These are phyloP conservation scores for Cosmia pyralina DNA, from an alignment of 2,888 invertebrate species.

Conservation along the genomic window DNA sequence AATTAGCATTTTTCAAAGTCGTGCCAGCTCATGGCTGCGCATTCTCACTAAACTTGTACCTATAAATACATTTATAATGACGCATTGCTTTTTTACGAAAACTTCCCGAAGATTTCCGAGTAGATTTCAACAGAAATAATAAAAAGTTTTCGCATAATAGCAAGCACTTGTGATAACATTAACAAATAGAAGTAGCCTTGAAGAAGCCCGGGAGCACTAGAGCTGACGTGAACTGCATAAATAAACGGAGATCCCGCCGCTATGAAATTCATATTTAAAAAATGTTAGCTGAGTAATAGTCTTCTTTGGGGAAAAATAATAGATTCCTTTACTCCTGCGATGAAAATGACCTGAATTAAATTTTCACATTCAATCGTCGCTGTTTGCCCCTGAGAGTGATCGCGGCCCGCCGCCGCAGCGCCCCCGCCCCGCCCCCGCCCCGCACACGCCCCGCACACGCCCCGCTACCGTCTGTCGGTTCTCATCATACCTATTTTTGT, in stretches of 20 bases:
- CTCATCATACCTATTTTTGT: constrained; percentile 78
- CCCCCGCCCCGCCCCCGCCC: constrained; percentile 64
- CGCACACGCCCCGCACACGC: constrained; percentile 36
- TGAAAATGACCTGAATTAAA: constrained; percentile 88
- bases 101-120: constrained; percentile 56
- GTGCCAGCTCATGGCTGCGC: constrained; percentile 72
- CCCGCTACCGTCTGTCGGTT: constrained; percentile 70
- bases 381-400: constrained; percentile 86
- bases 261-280: constrained; percentile 71
- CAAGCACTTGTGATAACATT: constrained; percentile 67
- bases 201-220: constrained; percentile 45
- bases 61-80: constrained; percentile 29
- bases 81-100: constrained; percentile 32
- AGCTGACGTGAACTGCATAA: constrained; percentile 69
- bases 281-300: constrained; percentile 80
- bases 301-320: constrained; percentile 83
- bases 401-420: constrained; percentile 73
- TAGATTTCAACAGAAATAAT: constrained; percentile 64
- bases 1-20: constrained; percentile 84
- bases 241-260: constrained; percentile 60
- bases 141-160: constrained; percentile 69
- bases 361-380: constrained; percentile 89
- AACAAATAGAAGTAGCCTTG: constrained; percentile 61
- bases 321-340: constrained; percentile 81
- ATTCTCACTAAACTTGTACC: constrained; percentile 50